Evolutionary conservation across 2,113 vertebrate genomes (phyloP).

Genomic region (Agapornis roseicollis): DNA sequence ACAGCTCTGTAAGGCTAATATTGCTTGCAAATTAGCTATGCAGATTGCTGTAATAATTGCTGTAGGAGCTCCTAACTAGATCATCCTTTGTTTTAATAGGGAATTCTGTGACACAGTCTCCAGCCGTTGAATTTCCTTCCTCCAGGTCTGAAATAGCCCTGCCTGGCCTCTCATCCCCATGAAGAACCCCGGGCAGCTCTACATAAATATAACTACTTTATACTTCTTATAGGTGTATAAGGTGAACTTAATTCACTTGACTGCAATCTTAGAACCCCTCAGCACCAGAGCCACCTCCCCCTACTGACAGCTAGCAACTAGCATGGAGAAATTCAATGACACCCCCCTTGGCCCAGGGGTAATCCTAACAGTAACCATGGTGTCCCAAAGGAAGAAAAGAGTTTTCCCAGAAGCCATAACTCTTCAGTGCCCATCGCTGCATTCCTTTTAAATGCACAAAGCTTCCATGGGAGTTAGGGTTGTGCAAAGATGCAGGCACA

Average conservation of each 20-base stretch:
- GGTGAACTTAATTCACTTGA: neutral
- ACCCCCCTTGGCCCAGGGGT: accelerated
- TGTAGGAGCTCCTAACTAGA: neutral
- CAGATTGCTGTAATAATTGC: neutral
- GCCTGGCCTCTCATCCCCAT: accelerated
- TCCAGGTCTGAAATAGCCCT: neutral
- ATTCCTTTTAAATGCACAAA: neutral
- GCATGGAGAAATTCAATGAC: neutral
- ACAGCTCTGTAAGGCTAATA: neutral
- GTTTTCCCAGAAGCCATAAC: neutral
- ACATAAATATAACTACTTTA: neutral
- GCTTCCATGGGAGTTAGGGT: neutral
- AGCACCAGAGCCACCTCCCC: neutral
- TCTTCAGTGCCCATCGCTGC: neutral
- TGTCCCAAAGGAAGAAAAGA: neutral
- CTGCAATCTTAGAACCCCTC: neutral
- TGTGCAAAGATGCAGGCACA: neutral
- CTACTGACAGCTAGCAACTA: neutral
- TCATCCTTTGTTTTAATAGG: neutral
- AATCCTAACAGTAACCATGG: neutral
- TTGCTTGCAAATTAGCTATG: neutral
- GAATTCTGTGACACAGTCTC: neutral
- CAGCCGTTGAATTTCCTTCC: neutral
- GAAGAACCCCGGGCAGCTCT: neutral
- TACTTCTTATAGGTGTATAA: too few species aligned